Base-by-base conservation (phyloP, 2,113 vertebrate species). In the Choloepus hoffmanni region DNA sequence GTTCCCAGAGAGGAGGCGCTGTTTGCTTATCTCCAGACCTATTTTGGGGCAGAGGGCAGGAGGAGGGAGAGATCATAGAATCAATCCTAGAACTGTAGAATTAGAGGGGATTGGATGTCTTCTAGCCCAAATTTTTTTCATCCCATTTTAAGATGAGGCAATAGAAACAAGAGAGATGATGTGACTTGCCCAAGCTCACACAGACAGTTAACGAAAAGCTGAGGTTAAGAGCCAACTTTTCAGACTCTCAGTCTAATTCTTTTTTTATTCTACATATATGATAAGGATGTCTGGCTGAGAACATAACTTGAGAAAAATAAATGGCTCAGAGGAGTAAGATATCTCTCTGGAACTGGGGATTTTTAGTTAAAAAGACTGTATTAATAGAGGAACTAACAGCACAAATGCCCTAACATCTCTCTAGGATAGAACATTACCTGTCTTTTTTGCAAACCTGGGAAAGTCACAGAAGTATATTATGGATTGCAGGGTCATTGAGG, bases 21-120 rank as follows among this genome's bases (percentile, higher is more conserved):
- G 99, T 97, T 99, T 99, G 96, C 99, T 98, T 81, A 99, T 98
- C 97, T 99, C 99, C 92, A 99, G 95, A 94, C 99, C 98, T 98
- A 87, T 97, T 92, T 77, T 16, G 12, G 48, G 33, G 77, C 33
- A 40, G 68, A 76, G 60, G 10, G 26, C 3, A 55, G 1, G 23
- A 10, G 33, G 33, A 87, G 30, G 10, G 8, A 55, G 87, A 96
- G 70, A 9, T 67, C 33, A 86, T 23, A 70, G 67, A 72, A 72
- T 53, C 28, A 19, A 33, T 50, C 53, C 74, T 50, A 48, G 26
- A 76, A 48, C 45, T 21, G 62, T 33, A 70, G 30, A 85, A 53
- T 45, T 70, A 10, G 21, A 36, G 50, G 84, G 30, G 28, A 68
- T 50, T 26, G 24, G 65, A 70, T 12, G 55, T 30, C 50, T 72